phyloP scores from a whole-genome alignment of 2,113 vertebrate genomes.

The Climacteris rufus region DNA sequence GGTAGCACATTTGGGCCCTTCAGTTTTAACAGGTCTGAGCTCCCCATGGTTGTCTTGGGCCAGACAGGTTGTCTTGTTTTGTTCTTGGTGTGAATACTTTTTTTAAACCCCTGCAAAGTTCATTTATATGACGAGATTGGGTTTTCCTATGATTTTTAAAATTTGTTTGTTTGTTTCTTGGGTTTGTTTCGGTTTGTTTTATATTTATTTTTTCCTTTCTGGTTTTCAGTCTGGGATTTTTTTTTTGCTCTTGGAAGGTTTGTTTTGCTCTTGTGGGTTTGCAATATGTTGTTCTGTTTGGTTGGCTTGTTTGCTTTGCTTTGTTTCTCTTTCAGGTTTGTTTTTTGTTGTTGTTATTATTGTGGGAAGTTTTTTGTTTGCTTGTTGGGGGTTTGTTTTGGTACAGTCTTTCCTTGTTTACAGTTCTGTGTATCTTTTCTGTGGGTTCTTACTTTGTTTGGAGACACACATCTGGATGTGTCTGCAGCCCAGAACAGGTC shows the following conservation, averaged over 20 bases:
- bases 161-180: neutral
- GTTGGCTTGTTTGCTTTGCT: neutral
- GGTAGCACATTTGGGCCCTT: neutral
- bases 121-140: accelerated
- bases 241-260: neutral
- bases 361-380: neutral
- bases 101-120: neutral
- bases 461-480: neutral
- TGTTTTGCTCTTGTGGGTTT: neutral
- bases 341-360: too few species aligned
- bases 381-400: neutral
- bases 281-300: neutral
- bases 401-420: neutral
- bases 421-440: accelerated
- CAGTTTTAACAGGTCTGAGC: neutral
- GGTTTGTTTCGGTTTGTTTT: neutral
- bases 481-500: too few species aligned
- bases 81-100: neutral
- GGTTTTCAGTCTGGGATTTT: neutral
- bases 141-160: neutral
- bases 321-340: neutral
- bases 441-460: neutral
- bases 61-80: neutral
- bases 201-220: neutral
- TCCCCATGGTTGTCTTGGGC: accelerated